A percentile compares a stretch with the other conserved stretches of the same genome.
These are phyloP conservation scores for Hirudo medicinalis DNA, from an alignment of 1,140 invertebrate species.

Conservation along the genomic window DNA sequence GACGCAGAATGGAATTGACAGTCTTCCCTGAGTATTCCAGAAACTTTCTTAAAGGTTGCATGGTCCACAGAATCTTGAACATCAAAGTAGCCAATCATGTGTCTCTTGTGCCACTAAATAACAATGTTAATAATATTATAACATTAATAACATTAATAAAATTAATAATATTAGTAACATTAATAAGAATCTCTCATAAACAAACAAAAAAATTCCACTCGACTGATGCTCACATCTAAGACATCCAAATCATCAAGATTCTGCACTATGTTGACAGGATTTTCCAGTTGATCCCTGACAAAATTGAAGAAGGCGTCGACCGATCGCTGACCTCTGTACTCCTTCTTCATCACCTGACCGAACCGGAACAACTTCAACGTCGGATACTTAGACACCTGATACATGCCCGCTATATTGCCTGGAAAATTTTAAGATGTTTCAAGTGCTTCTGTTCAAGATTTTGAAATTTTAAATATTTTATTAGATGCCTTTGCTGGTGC, in stretches of 20 bases:
- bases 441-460: too few relatives aligned
- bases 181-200: conserved; percentile 12
- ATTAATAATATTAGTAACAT: conserved; percentile 26
- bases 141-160: too few relatives aligned
- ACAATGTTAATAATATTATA: too few relatives aligned
- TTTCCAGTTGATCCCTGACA: conserved; percentile 72
- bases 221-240: conserved; percentile 51
- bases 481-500: background rate
- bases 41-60: conserved; percentile 34
- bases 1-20: conserved; percentile 85
- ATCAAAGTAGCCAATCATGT: conserved; percentile 85
- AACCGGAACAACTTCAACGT: conserved; percentile 90
- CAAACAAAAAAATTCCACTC: background rate
- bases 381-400: conserved; percentile 95
- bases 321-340: conserved; percentile 70
- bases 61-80: conserved; percentile 59
- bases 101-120: conserved; percentile 60
- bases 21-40: conserved; percentile 67
- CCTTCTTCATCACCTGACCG: conserved; percentile 80
- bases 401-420: conserved; percentile 58
- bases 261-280: conserved; percentile 68
- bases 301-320: conserved; percentile 73
- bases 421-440: background rate
- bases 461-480: too few relatives aligned
- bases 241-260: conserved; percentile 59